A percentile compares a stretch with the other conserved stretches of the same genome.
phyloP scores from a whole-genome alignment of 2,797 vertebrate species.

The Acanthiza pusilla region DNA sequence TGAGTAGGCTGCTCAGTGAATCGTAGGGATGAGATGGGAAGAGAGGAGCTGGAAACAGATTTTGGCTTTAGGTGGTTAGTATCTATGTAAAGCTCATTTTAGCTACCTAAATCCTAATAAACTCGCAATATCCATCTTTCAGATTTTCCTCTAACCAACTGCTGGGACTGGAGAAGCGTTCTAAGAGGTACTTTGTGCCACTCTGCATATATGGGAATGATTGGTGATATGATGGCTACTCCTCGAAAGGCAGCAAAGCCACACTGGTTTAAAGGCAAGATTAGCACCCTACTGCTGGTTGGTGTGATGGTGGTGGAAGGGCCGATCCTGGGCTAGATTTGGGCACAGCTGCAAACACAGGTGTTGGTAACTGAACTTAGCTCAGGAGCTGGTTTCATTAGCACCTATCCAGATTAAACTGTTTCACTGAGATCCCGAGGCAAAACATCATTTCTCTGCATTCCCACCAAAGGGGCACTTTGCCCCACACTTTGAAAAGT shows the following conservation, averaged over 20 bases:
- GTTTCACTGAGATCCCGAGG: background rate
- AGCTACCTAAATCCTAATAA: background rate
- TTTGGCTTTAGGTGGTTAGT: background rate
- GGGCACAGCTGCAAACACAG: background rate
- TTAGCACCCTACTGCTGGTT: background rate
- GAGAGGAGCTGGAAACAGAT: background rate
- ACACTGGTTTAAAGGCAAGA: background rate
- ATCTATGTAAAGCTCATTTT: background rate
- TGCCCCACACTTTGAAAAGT: background rate
- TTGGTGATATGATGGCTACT: fast-evolving
- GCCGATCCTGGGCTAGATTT: background rate
- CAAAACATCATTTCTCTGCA: background rate
- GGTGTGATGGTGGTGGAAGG: background rate
- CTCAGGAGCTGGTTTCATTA: background rate
- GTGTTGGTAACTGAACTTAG: background rate
- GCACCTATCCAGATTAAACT: background rate
- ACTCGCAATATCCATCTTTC: background rate
- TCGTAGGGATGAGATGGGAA: background rate
- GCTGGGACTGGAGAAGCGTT: background rate
- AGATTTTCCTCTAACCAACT: background rate
- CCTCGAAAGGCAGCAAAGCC: background rate
- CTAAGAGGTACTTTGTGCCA: background rate
- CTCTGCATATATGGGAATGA: background rate
- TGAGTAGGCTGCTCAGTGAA: background rate
- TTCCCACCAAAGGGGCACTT: background rate